Evolutionary conservation across 2,888 invertebrate genomes (phyloP).

Genomic region (Halocaridina rubra): DNA sequence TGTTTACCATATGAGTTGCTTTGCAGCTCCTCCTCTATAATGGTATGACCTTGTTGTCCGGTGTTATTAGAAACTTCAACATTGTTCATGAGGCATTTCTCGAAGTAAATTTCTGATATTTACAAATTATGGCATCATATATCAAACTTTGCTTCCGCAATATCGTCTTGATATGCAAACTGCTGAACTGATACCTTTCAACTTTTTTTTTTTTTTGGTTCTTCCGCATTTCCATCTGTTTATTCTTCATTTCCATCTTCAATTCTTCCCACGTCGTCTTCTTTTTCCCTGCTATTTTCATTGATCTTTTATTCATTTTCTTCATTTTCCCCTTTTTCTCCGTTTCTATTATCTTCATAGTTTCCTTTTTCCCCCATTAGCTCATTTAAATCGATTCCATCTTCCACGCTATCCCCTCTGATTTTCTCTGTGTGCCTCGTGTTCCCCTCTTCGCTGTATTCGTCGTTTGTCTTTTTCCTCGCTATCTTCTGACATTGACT

Average conservation of each 20-base stretch:
- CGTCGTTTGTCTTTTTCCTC: too few species aligned
- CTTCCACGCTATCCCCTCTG: background rate
- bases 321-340: background rate
- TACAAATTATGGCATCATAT: too few species aligned
- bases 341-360: background rate
- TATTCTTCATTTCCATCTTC: background rate
- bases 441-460: too few species aligned
- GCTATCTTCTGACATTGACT: slow-evolving; percentile 29
- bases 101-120: too few species aligned
- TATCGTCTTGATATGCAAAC: too few species aligned
- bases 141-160: background rate
- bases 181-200: too few species aligned
- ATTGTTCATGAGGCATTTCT: too few species aligned
- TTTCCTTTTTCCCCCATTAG: background rate
- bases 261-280: background rate
- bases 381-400: background rate
- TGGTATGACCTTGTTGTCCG: too few species aligned
- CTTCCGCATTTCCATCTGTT: background rate
- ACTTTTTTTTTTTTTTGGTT: too few species aligned
- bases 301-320: background rate
- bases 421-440: background rate
- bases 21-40: too few species aligned
- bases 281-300: background rate
- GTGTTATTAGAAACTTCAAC: too few species aligned
- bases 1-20: too few species aligned